These are phyloP conservation scores for Puffinus mauretanicus DNA, from an alignment of 2,113 vertebrate genomes.

Conservation along the genomic window DNA sequence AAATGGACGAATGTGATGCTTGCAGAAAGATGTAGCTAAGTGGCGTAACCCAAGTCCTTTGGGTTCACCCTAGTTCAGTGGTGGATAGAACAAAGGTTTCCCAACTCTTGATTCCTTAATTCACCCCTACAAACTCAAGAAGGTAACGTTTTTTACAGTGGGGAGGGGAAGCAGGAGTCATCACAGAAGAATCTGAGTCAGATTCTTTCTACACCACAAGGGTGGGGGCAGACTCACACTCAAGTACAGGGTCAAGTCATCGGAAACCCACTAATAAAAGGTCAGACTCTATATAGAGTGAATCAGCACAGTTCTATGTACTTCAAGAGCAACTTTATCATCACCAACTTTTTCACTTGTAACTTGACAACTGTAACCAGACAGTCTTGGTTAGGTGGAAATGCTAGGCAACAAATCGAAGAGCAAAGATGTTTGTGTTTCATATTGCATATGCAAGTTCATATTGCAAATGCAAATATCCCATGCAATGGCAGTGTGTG, in stretches of 20 bases:
- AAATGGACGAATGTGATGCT: rapidly evolving
- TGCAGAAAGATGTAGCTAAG: not conserved
- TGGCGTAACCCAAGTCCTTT: not conserved
- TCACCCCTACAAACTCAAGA: not conserved
- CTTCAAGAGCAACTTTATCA: not conserved
- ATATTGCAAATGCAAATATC: not conserved
- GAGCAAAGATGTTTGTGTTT: not conserved
- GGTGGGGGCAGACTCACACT: not conserved
- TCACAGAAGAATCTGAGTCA: not conserved
- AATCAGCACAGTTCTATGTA: not conserved
- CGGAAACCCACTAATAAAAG: not conserved
- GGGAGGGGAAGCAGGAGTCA: not conserved
- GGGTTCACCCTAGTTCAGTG: too few relatives aligned
- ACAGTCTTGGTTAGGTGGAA: not conserved
- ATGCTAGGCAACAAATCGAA: not conserved
- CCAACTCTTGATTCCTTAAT: not conserved
- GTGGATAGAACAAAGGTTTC: not conserved
- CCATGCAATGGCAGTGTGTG: rapidly evolving
- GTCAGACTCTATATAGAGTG: not conserved
- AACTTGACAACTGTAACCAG: not conserved
- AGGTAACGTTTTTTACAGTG: not conserved
- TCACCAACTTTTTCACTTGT: not conserved
- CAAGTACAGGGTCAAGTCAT: not conserved
- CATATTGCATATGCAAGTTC: not conserved
- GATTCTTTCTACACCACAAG: not conserved